Conservation (phyloP, 2,888 invertebrate genomes). For the Diarsia rubi region DNA sequence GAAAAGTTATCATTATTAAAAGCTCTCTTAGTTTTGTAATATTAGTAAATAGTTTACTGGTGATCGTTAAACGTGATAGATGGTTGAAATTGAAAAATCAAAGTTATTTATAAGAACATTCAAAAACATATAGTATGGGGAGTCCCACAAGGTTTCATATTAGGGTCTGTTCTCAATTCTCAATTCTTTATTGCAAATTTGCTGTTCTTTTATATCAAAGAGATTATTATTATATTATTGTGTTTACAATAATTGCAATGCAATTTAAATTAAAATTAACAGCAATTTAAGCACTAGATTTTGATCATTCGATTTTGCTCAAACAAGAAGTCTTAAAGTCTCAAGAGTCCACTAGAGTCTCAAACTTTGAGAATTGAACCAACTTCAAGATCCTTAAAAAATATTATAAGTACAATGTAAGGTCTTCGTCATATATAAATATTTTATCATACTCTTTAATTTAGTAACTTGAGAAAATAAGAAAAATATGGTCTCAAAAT, state of each 20-base stretch:
- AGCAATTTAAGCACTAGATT: neutral
- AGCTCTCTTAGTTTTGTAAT: neutral
- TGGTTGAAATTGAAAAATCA: neutral
- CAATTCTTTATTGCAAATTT: no score
- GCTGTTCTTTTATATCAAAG: neutral
- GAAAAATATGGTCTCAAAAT: slow-evolving; percentile 4
- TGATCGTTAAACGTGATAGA: neutral
- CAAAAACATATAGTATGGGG: neutral
- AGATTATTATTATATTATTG: neutral
- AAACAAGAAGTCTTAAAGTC: neutral
- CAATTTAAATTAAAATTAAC: neutral
- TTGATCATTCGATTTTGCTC: neutral
- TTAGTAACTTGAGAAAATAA: neutral
- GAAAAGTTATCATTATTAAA: neutral
- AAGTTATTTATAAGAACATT: neutral
- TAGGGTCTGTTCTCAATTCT: slow-evolving; percentile 22
- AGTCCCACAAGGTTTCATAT: slow-evolving; percentile 22
- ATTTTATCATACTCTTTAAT: neutral
- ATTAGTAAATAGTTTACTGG: neutral
- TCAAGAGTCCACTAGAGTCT: neutral
- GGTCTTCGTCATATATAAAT: neutral
- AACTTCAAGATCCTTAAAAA: neutral
- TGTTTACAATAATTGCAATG: neutral
- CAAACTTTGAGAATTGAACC: neutral
- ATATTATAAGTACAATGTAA: neutral